These are phyloP conservation scores for Corapipo altera DNA, from an alignment of 2,113 vertebrate species.

Conservation along the genomic window DNA sequence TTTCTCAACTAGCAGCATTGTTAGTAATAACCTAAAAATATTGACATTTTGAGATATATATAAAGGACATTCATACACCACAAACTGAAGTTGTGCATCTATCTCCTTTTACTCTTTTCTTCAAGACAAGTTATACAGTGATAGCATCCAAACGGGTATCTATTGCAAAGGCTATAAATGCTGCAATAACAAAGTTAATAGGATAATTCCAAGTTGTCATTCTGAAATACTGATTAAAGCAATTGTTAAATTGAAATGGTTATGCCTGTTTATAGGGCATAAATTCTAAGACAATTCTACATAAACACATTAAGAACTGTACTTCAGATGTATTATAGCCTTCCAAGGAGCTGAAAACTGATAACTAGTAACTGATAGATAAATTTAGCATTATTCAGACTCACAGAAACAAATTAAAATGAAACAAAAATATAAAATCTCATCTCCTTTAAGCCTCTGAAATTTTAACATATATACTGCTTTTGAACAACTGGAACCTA, in stretches of 20 bases:
- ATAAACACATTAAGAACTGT: constrained; percentile 40
- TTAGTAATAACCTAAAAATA: constrained; percentile 3
- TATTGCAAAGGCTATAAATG: constrained; percentile 41
- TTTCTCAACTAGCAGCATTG: not conserved
- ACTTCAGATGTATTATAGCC: not conserved
- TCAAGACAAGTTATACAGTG: not conserved
- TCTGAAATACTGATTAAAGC: constrained; percentile 68
- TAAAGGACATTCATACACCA: not conserved
- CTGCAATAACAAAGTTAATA: constrained; percentile 61
- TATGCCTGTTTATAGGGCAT: constrained; percentile 34
- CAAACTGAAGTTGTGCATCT: not conserved
- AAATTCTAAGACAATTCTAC: constrained; percentile 36
- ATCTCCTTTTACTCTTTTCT: not conserved
- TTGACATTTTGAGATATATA: not conserved
- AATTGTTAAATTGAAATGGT: constrained; percentile 57
- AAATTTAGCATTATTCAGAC: not conserved
- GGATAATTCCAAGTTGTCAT: constrained; percentile 58
- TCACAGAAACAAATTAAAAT: not conserved
- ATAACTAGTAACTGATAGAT: not conserved
- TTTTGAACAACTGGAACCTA: not conserved
- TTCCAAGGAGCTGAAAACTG: not conserved
- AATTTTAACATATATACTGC: not conserved
- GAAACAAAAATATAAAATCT: not conserved
- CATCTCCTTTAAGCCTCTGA: not conserved
- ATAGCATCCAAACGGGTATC: not conserved